Evolutionary conservation across 2,888 invertebrate species (phyloP).

Genomic region (Desoria tigrina): DNA sequence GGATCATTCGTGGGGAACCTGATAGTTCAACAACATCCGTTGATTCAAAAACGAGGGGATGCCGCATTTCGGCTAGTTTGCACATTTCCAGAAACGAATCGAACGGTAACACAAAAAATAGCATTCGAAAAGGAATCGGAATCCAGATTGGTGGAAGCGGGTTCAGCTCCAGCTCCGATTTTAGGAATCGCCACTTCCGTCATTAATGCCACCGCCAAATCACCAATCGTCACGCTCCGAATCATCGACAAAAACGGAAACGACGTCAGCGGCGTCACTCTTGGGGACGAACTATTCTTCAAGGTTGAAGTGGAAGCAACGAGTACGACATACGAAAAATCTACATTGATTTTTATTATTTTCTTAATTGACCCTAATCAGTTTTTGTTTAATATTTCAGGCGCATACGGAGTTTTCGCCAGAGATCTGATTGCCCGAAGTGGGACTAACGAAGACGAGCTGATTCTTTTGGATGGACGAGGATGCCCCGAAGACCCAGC

Average conservation of each 20-base stretch:
- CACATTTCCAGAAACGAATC: constrained; percentile 50
- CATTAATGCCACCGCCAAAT: constrained; percentile 52
- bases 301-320: constrained; percentile 44
- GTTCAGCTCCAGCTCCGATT: constrained; percentile 45
- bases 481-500: constrained; percentile 73
- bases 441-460: constrained; percentile 69
- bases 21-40: constrained; percentile 52
- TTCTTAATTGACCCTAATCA: too few relatives aligned
- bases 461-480: constrained; percentile 71
- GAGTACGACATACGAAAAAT: constrained; percentile 32
- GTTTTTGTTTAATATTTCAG: too few relatives aligned
- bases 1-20: constrained; percentile 51
- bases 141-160: constrained; percentile 43
- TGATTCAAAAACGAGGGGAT: constrained; percentile 52
- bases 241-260: constrained; percentile 50
- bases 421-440: constrained; percentile 79
- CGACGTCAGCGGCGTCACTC: constrained; percentile 50
- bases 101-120: constrained; percentile 48
- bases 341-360: background rate
- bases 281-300: constrained; percentile 51
- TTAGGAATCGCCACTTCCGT: constrained; percentile 51
- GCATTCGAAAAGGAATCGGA: constrained; percentile 52
- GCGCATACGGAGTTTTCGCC: constrained; percentile 64
- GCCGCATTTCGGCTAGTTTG: constrained; percentile 52
- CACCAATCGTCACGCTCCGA: constrained; percentile 45